Percentiles rank a stretch among this genome's conserved stretches.
phyloP scores from a whole-genome alignment of 2,113 vertebrate genomes.

The Myotis davidii region DNA sequence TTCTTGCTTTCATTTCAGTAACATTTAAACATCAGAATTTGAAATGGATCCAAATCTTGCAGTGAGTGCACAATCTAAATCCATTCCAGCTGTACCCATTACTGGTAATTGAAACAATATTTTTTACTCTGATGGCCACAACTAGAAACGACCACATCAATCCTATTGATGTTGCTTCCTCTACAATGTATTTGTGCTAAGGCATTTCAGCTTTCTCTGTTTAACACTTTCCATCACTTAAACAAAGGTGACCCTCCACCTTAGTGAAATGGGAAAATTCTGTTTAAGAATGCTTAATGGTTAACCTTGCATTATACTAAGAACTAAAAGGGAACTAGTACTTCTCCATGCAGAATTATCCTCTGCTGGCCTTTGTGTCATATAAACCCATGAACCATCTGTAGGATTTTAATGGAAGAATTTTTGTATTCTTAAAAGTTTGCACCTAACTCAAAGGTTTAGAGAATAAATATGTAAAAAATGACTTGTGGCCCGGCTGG shows the following conservation, averaged over 20 bases:
- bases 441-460: neutral
- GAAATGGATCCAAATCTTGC: conserved; percentile 34
- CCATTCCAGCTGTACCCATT: neutral
- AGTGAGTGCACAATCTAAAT: neutral
- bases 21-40: conserved; percentile 35
- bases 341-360: conserved; percentile 36
- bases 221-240: neutral
- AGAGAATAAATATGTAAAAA: neutral
- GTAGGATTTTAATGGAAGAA: neutral
- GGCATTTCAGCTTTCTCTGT: neutral
- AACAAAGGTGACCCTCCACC: neutral
- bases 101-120: conserved; percentile 35
- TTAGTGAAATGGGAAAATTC: neutral
- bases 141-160: neutral
- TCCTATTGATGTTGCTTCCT: neutral
- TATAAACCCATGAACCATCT: neutral
- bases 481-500: no score
- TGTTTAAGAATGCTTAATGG: conserved; percentile 29
- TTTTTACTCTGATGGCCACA: conserved; percentile 31
- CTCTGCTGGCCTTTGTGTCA: neutral
- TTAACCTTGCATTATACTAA: conserved; percentile 20
- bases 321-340: neutral
- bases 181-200: neutral
- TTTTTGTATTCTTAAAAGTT: neutral
- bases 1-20: conserved; percentile 55